Evolutionary conservation across 2,797 vertebrate species (phyloP), one percentile per base, ranked within the genome.

Genomic region (Gobio occitaniae): DNA sequence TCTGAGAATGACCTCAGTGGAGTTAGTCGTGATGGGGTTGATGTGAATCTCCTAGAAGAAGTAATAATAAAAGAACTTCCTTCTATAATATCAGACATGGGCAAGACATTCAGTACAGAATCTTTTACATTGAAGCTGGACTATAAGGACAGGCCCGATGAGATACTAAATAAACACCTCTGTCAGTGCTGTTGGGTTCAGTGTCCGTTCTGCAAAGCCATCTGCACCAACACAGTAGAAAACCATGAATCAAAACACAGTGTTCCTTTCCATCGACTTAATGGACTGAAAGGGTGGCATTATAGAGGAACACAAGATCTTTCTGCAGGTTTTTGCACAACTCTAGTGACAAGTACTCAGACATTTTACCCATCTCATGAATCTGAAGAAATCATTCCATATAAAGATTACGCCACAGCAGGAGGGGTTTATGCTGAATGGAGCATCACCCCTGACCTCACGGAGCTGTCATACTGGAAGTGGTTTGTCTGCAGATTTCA

Each of bases 281-380:
- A 71, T 0, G 69, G 69, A 8, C 69, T 71, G 69, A 71, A 9
- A 4, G 69, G 41, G 12, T 48, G 69, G 21, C 1, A 16, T 71
- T 29, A 29, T 9, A 48, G 0, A 29, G 6, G n/a, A 48, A 48
- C 69, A 9, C 0, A 48, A 29, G 0, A 2, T 29, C 7, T 71
- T 4, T 1, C 0, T 25, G 0, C 69, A 71, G 3, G 0, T 0
- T 71, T 71, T 71, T 71, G 69, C 44, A 71, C 69, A 71, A 48
- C 69, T 71, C 0, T 71, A 71, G 44, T 71, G 3, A 0, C 44
- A 48, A 71, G 69, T 71, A 25, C n/a, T 48, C 0, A 1, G 12
- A 48, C 0, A 0, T 71, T 71, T 48, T 0, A 0, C 10, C 4
- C 66, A 41, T 2, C 11, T n/a, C 0, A 1, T 47, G 1, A 47